Base-by-base conservation (phyloP, 2,113 vertebrate species). In the Xyrauchen texanus region DNA sequence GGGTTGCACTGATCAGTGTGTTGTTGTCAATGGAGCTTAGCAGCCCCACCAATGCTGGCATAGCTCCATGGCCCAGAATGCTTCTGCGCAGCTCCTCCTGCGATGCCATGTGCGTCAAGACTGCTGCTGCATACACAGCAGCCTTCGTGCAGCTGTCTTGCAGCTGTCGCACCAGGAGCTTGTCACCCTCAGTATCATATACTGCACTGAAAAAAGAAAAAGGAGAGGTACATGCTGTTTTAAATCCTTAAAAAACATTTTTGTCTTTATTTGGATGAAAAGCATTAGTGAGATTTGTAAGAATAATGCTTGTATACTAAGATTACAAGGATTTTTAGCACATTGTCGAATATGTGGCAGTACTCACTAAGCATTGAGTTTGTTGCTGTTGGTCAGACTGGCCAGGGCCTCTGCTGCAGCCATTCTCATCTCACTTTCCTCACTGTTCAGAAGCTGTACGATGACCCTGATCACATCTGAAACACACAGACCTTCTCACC, bases 401-500 rank as follows among this genome's bases (percentile, higher is more conserved):
- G 88, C 91, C 77, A 99, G 88, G 16, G 95, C 94, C 64, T 93
- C 88, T 13, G 92, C 91, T 2, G 93, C 93, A 6, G 93, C 94
- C 83, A 93, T 93, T 87, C 84, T 91, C 12, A 97, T 83, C 60
- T 89, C 90, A 55, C 88, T 89, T 46, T 70, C 92, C 47, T 93
- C 90, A 79, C 89, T 93, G 76, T 69, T 91, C 84, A 98, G 88
- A 81, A 94, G 82, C 86, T 90, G 84, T 70, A 97, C 86, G 55
- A 98, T 83, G 80, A 90, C 90, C 16, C 89, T 88, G 81, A 97
- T 93, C 61, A 91, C 94, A 90, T 86, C 78, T 89, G 84, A 84
- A 88, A 91, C 79, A 88, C 86, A 88, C 49, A 83, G 42, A 21
- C 69, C 58, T 55, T 73, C 53, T 13, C 53, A 57, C 0, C 13